phyloP scores from a whole-genome alignment of 2,888 invertebrate species.

The Chrysotoxum bicinctum region DNA sequence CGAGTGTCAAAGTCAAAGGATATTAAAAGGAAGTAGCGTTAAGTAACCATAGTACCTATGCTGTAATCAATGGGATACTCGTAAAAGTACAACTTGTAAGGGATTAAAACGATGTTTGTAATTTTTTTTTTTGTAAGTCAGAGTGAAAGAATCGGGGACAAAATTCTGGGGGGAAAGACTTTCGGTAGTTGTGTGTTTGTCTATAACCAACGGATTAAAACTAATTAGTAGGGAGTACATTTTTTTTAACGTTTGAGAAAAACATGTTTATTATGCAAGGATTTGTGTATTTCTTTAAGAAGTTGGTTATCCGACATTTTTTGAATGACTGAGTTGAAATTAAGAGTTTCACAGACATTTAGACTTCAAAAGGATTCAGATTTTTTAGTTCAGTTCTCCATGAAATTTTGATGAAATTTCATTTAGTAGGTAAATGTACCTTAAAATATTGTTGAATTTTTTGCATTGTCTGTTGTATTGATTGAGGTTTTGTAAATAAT shows the following conservation, averaged over 20 bases:
- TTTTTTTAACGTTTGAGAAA: neutral
- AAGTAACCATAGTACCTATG: neutral
- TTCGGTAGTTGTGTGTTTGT: neutral
- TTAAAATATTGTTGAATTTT: neutral
- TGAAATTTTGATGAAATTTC: no score
- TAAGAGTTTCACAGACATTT: no score
- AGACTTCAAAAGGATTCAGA: no score
- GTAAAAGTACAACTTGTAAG: neutral
- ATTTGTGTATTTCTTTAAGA: no score
- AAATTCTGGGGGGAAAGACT: neutral
- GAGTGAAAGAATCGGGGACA: neutral
- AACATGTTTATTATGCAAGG: no score
- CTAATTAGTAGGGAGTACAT: neutral
- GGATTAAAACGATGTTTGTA: slow-evolving; percentile 17
- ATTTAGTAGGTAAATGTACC: no score
- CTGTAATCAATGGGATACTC: slow-evolving; percentile 17
- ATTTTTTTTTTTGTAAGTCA: neutral
- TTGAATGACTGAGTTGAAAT: no score
- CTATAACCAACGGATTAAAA: neutral
- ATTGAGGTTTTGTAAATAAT: neutral
- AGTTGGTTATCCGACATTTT: no score
- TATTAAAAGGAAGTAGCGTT: slow-evolving; percentile 5
- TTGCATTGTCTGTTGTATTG: no score
- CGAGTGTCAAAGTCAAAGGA: slow-evolving; percentile 45
- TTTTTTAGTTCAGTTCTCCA: no score